Conservation (phyloP, 2,888 invertebrate species). For the Eupeodes luniger region DNA sequence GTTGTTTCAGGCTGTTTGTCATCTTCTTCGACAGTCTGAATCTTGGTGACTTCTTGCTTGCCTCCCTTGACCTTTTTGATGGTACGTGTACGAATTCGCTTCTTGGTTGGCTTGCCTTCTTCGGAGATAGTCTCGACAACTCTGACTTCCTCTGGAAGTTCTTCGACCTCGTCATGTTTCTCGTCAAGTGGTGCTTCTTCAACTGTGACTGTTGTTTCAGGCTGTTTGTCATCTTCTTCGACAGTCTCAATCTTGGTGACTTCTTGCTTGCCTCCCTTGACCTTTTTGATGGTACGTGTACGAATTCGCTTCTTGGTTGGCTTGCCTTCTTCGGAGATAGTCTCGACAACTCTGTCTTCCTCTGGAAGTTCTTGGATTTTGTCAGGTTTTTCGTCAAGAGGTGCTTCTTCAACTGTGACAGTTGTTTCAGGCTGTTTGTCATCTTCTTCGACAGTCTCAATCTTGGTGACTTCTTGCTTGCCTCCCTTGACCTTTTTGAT, state of each 20-base stretch:
- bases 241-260: slow-evolving; percentile 83
- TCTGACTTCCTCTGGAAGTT: slow-evolving; percentile 68
- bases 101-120: slow-evolving; percentile 78
- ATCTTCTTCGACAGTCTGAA: slow-evolving; percentile 81
- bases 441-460: slow-evolving; percentile 80
- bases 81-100: slow-evolving; percentile 79
- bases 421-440: slow-evolving; percentile 81
- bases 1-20: slow-evolving; percentile 81
- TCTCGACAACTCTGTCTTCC: slow-evolving; percentile 80
- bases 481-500: slow-evolving; percentile 78
- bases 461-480: slow-evolving; percentile 80
- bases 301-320: slow-evolving; percentile 80
- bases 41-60: slow-evolving; percentile 80
- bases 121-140: slow-evolving; percentile 79
- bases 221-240: slow-evolving; percentile 81
- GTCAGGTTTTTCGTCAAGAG: slow-evolving; percentile 73
- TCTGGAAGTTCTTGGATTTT: slow-evolving; percentile 74
- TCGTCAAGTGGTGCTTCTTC: slow-evolving; percentile 77
- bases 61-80: slow-evolving; percentile 81
- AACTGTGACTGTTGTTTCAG: slow-evolving; percentile 79
- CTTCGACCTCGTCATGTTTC: slow-evolving; percentile 78
- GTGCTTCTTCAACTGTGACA: slow-evolving; percentile 78
- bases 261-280: slow-evolving; percentile 80
- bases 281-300: slow-evolving; percentile 82
- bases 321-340: slow-evolving; percentile 77